phyloP scores from a whole-genome alignment of 2,797 vertebrate genomes.

The Scleropages formosus region DNA sequence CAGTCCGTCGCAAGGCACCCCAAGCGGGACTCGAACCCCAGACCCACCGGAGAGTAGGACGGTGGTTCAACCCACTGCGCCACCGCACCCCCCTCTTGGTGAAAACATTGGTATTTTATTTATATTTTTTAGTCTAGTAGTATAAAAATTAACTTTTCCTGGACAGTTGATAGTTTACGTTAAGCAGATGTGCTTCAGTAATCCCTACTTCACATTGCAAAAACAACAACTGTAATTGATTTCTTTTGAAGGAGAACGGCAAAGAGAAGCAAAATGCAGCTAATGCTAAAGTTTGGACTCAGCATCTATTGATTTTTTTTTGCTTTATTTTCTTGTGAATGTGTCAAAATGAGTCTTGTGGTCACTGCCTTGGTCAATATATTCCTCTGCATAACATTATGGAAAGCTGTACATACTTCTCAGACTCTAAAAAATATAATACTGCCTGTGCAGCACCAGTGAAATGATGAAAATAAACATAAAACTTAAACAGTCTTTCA shows the following conservation, averaged over 20 bases:
- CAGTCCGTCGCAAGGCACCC: too few relatives aligned
- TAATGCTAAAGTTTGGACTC: not conserved
- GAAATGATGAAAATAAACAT: slow-evolving; percentile 1
- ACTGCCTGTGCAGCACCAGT: not conserved
- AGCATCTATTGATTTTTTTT: slow-evolving; percentile 8
- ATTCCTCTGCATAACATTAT: slow-evolving; percentile 12
- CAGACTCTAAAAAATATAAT: not conserved
- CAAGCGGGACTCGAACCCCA: too few relatives aligned
- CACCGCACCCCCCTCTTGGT: too few relatives aligned
- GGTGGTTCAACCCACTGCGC: too few relatives aligned
- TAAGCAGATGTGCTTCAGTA: not conserved
- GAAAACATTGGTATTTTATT: too few relatives aligned
- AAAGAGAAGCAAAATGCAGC: not conserved
- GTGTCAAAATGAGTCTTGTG: slow-evolving; percentile 16
- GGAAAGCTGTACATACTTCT: slow-evolving; percentile 10
- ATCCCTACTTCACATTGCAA: not conserved
- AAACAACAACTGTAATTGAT: too few relatives aligned
- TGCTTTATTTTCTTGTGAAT: slow-evolving; percentile 19
- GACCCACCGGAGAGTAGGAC: too few relatives aligned
- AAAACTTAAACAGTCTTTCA: not conserved
- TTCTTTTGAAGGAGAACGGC: not conserved
- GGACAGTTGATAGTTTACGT: not conserved
- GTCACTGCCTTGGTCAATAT: slow-evolving; percentile 4
- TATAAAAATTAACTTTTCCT: too few relatives aligned
- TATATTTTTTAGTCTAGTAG: too few relatives aligned